phyloP scores from a whole-genome alignment of 2,888 invertebrate genomes.

The Auanema freiburgensis region DNA sequence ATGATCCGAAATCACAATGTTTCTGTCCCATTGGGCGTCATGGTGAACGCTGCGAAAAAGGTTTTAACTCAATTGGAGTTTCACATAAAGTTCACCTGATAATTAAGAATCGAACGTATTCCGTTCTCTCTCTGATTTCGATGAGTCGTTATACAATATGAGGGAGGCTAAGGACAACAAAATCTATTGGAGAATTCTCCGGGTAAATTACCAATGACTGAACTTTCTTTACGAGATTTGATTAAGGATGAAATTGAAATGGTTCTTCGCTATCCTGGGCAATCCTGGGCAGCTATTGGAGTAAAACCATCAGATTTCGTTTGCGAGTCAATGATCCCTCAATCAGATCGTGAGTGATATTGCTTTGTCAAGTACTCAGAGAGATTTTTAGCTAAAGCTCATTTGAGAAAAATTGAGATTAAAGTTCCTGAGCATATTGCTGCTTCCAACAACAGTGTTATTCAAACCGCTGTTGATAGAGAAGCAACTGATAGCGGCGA shows the following conservation, averaged over 20 bases:
- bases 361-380: background rate
- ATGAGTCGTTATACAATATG: conserved; percentile 43
- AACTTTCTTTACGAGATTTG: background rate
- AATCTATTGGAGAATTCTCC: conserved; percentile 79
- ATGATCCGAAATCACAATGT: conserved; percentile 69
- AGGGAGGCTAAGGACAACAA: conserved; percentile 72
- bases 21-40: conserved; percentile 88
- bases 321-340: conserved; percentile 23
- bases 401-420: background rate
- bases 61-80: conserved; percentile 13
- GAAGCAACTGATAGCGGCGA: conserved; percentile 17
- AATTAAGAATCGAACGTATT: conserved; percentile 32
- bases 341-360: background rate
- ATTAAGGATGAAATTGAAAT: conserved; percentile 80
- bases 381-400: background rate
- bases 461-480: conserved; percentile 3
- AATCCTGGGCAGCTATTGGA: conserved; percentile 85
- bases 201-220: conserved; percentile 16
- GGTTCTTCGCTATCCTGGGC: conserved; percentile 82
- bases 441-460: background rate
- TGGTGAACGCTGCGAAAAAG: conserved; percentile 47
- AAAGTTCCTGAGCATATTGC: background rate
- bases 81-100: too few relatives aligned
- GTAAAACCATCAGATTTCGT: conserved; percentile 76
- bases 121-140: conserved; percentile 40